Evolutionary conservation across 2,888 invertebrate genomes (phyloP).

Genomic region (Augiades crinisus): DNA sequence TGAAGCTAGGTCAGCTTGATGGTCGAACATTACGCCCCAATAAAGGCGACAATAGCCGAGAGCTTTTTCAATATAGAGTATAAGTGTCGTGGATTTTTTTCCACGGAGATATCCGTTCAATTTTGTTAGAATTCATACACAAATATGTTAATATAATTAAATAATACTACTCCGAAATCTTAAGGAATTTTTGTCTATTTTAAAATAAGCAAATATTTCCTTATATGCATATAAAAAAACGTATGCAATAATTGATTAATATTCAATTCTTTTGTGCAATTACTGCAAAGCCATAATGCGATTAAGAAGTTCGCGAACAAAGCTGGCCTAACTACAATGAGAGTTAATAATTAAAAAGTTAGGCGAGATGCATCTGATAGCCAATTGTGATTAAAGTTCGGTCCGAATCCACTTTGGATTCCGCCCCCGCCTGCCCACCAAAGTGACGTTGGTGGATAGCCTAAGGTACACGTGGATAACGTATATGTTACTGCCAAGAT

Average conservation of each 20-base stretch:
- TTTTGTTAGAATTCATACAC: not conserved
- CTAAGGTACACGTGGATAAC: not conserved
- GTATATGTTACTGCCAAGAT: slow-evolving; percentile 13
- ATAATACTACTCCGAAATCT: too few relatives aligned
- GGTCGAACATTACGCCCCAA: not conserved
- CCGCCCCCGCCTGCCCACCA: not conserved
- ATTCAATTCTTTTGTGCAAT: not conserved
- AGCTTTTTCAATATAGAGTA: not conserved
- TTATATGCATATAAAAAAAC: not conserved
- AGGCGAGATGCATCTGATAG: slow-evolving; percentile 24
- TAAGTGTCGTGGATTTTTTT: not conserved
- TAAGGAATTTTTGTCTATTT: too few relatives aligned
- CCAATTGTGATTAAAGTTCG: slow-evolving; percentile 22
- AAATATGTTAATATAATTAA: too few relatives aligned
- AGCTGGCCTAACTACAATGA: slow-evolving; percentile 25
- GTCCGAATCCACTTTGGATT: slow-evolving; percentile 11
- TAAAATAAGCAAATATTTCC: too few relatives aligned
- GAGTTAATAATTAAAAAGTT: slow-evolving; percentile 26
- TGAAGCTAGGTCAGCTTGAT: not conserved
- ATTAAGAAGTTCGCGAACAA: slow-evolving; percentile 17
- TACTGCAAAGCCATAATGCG: not conserved
- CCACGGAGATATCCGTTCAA: not conserved
- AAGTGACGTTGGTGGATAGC: slow-evolving; percentile 5
- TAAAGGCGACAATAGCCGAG: not conserved
- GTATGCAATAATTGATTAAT: not conserved